Evolutionary conservation across 2,797 vertebrate genomes (phyloP).

Genomic region (Sciaenops ocellatus): DNA sequence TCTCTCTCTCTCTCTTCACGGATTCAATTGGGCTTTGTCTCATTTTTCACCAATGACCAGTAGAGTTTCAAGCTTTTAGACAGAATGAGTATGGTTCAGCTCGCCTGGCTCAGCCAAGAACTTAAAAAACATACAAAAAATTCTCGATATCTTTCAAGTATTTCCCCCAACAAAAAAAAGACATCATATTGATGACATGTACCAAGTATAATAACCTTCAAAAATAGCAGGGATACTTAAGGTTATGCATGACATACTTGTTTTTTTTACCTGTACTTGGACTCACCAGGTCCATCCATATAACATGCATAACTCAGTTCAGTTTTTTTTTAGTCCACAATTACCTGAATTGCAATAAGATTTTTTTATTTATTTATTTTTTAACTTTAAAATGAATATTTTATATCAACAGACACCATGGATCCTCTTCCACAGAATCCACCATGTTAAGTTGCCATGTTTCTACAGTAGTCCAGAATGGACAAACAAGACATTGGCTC

Average conservation of each 20-base stretch:
- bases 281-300: neutral
- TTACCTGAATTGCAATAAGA: too few relatives aligned
- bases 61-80: constrained; percentile 30
- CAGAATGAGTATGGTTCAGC: constrained; percentile 10
- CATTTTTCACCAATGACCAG: constrained; percentile 26
- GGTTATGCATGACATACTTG: neutral
- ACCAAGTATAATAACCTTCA: neutral
- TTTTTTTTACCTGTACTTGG: neutral
- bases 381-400: too few relatives aligned
- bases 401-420: too few relatives aligned
- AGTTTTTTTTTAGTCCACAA: too few relatives aligned
- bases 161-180: neutral
- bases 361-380: too few relatives aligned
- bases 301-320: too few relatives aligned
- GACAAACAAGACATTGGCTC: too few relatives aligned
- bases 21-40: constrained; percentile 63
- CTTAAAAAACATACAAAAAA: neutral
- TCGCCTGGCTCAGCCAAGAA: neutral
- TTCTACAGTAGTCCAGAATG: too few relatives aligned
- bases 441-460: too few relatives aligned
- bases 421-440: too few relatives aligned
- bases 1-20: constrained; percentile 21
- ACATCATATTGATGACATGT: neutral
- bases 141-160: too few relatives aligned
- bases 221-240: neutral